Evolutionary conservation across 2,888 invertebrate species (phyloP).

Genomic region (Nemurella pictetii): DNA sequence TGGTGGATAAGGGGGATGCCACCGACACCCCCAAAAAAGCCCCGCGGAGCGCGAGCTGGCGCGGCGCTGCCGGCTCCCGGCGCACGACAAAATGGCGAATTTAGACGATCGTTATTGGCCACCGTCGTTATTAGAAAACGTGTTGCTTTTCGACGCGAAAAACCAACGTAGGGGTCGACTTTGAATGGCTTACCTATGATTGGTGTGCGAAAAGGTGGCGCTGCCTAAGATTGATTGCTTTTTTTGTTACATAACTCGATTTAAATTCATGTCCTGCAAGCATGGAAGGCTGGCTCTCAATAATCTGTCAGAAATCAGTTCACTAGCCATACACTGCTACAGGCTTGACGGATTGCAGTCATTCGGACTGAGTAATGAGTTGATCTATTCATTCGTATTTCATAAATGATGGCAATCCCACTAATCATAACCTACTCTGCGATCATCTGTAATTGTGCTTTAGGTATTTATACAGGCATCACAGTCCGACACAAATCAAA

Average conservation of each 20-base stretch:
- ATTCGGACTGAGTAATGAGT: neutral
- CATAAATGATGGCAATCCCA: neutral
- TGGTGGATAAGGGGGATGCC: slow-evolving; percentile 17
- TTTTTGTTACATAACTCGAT: neutral
- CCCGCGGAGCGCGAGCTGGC: neutral
- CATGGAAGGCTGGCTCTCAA: neutral
- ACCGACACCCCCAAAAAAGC: slow-evolving; percentile 23
- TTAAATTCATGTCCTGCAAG: neutral
- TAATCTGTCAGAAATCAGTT: neutral
- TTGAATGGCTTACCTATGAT: neutral
- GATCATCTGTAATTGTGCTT: neutral
- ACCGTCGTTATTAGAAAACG: neutral
- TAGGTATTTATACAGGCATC: neutral
- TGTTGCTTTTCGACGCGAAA: neutral
- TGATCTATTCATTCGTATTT: neutral
- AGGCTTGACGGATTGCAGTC: neutral
- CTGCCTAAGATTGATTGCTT: neutral
- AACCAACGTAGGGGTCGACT: neutral
- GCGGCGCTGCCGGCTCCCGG: neutral
- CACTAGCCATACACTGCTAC: neutral
- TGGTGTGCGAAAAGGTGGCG: neutral
- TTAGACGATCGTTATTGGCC: slow-evolving; percentile 22
- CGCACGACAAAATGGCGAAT: slow-evolving; percentile 29
- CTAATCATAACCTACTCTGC: neutral
- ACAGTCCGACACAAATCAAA: neutral